A percentile compares a stretch with the other conserved stretches of the same genome.
Evolutionary conservation across 1,140 invertebrate genomes (phyloP).

Genomic region (Heliconius hermathena): DNA sequence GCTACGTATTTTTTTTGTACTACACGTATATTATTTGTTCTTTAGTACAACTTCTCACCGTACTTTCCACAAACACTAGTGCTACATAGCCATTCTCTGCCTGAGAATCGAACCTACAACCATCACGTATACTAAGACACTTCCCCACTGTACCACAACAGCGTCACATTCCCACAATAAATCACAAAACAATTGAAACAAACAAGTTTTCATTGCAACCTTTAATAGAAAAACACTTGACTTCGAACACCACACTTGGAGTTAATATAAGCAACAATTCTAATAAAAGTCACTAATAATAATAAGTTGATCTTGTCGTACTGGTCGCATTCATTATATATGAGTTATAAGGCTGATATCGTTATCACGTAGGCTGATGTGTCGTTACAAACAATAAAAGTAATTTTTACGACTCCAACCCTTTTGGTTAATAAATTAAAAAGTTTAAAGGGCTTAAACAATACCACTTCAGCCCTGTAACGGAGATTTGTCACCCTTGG

Average conservation of each 20-base stretch:
- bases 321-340: constrained; percentile 39
- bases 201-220: constrained; percentile 66
- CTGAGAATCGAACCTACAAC: neutral
- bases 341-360: constrained; percentile 73
- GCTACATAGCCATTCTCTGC: neutral
- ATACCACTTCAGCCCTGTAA: constrained; percentile 64
- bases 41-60: too few species aligned
- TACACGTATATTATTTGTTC: too few species aligned
- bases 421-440: constrained; percentile 77
- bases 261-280: neutral
- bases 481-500: constrained; percentile 63
- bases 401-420: constrained; percentile 79
- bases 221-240: constrained; percentile 68
- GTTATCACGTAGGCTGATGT: constrained; percentile 78
- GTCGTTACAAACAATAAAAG: constrained; percentile 79
- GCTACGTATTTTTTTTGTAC: too few species aligned
- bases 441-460: constrained; percentile 73
- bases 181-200: constrained; percentile 56
- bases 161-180: constrained; percentile 63
- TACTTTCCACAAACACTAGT: too few species aligned
- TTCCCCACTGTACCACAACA: neutral
- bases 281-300: neutral
- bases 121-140: neutral
- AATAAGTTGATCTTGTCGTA: neutral
- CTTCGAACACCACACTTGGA: constrained; percentile 53